Base-by-base conservation (phyloP, 2,888 invertebrate genomes). In the Subacronicta megacephala region DNA sequence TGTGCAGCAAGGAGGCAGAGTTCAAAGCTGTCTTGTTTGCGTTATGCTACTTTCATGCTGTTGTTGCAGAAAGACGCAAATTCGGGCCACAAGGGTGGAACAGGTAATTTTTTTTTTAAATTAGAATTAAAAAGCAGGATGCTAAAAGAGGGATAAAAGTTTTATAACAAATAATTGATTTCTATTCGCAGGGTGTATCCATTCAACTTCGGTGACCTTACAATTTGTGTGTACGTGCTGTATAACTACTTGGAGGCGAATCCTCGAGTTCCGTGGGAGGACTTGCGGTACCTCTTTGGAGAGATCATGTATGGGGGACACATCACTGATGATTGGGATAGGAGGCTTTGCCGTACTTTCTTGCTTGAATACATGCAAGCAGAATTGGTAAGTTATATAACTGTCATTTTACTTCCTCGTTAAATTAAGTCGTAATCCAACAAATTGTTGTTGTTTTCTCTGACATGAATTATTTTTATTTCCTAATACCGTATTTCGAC, bases 221-320 rank as follows among this genome's bases (percentile, higher is more conserved):
- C 98, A 0, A 99, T 99, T 77, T 98, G 98, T 80, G 97, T 97
- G 2, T 97, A 97, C 84, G 99, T 99, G 0, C 88, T 99, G 15
- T 97, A 95, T 87, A 99, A 99, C 90, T 99, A 99, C 88, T 90
- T 99, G 83, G 99, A 99, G 83, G 97, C 96, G 50, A 98, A 98
- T 79, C 96, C 95, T 37, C 96, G 96, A 72, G 97, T 98, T 6
- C 99, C 99, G 0, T 99, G 98, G 98, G 99, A 99, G 87, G 99
- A 99, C 91, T 90, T 99, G 75, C 95, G 99, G 1, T 99, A 99
- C 87, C 93, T 99, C 16, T 99, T 99, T 84, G 99, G 99, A 0
- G 99, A 99, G 92, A 99, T 99, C 75, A 99, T 99, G 99, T 99
- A 99, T 82, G 99, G 99, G 1, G 99, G 99, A 0, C 99, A 99